A percentile compares a stretch with the other conserved stretches of the same genome.
These are phyloP conservation scores for Poeciliopsis infans DNA, from an alignment of 2,797 vertebrate genomes.

Conservation along the genomic window DNA sequence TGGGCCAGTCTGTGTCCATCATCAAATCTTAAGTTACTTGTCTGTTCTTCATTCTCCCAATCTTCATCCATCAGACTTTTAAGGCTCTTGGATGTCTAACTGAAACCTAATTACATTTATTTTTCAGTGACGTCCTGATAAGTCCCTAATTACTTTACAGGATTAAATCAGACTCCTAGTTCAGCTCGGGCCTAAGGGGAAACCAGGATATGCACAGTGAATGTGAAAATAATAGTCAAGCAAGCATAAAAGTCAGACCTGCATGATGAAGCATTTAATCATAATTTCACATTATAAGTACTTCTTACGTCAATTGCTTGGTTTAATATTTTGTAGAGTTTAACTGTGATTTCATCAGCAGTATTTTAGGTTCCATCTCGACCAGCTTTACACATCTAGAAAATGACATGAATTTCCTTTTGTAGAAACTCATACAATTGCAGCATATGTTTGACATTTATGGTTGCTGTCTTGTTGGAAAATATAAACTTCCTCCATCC, in stretches of 20 bases:
- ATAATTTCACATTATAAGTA: background rate
- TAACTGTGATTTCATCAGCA: background rate
- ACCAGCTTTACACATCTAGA: background rate
- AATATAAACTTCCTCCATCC: background rate
- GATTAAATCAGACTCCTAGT: background rate
- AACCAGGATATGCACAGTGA: background rate
- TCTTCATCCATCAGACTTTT: background rate
- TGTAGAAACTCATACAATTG: background rate
- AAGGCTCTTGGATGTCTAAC: background rate
- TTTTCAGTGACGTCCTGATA: background rate
- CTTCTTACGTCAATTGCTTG: background rate
- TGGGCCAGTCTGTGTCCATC: slow-evolving; percentile 24
- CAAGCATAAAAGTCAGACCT: background rate
- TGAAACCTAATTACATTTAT: background rate
- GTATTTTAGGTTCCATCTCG: background rate
- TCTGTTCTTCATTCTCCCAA: background rate
- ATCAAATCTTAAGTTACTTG: background rate
- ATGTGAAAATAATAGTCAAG: background rate
- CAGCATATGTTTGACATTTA: background rate
- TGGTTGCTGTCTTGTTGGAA: background rate
- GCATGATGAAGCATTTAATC: background rate
- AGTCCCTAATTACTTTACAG: background rate
- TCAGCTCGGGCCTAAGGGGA: background rate
- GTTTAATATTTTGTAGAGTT: background rate
- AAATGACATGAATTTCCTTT: background rate